Conservation (phyloP, 92 coral and sea anemone genomes). For the Porites divaricata region DNA sequence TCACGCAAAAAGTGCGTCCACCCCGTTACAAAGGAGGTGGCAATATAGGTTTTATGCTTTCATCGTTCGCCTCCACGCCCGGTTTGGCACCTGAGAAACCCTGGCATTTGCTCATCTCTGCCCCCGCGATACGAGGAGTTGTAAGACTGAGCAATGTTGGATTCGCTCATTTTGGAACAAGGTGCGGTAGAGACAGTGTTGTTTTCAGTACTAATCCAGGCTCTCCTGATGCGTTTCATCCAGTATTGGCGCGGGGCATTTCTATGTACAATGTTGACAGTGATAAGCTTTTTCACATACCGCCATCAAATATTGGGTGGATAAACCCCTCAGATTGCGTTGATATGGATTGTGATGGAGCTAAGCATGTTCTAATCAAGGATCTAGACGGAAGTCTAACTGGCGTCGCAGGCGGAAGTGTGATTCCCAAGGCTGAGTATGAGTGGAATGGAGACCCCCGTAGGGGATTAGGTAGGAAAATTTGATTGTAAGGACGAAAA, state of each 20-base stretch:
- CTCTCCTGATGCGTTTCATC: constrained; percentile 83
- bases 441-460: constrained; percentile 94
- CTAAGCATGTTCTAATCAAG: constrained; percentile 74
- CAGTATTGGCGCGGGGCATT: constrained; percentile 56
- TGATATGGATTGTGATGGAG: constrained; percentile 95
- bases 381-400: constrained; percentile 87
- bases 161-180: constrained; percentile 71
- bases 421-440: constrained; percentile 85
- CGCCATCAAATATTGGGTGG: constrained; percentile 64
- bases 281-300: constrained; percentile 56
- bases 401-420: constrained; percentile 73
- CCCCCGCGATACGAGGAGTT: constrained; percentile 83
- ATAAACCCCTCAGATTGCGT: constrained; percentile 94
- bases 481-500: neutral
- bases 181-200: constrained; percentile 69
- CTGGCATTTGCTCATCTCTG: constrained; percentile 64
- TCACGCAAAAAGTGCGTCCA: constrained; percentile 54
- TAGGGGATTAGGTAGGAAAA: constrained; percentile 74
- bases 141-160: constrained; percentile 65
- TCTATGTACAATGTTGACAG: constrained; percentile 48
- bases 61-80: constrained; percentile 64
- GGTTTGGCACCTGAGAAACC: constrained; percentile 81
- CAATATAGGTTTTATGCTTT: constrained; percentile 71
- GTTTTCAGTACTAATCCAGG: constrained; percentile 79
- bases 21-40: constrained; percentile 78